A percentile compares a stretch with the other conserved stretches of the same genome.
phyloP scores from a whole-genome alignment of 1,140 invertebrate species.

The Plectus sambesii region DNA sequence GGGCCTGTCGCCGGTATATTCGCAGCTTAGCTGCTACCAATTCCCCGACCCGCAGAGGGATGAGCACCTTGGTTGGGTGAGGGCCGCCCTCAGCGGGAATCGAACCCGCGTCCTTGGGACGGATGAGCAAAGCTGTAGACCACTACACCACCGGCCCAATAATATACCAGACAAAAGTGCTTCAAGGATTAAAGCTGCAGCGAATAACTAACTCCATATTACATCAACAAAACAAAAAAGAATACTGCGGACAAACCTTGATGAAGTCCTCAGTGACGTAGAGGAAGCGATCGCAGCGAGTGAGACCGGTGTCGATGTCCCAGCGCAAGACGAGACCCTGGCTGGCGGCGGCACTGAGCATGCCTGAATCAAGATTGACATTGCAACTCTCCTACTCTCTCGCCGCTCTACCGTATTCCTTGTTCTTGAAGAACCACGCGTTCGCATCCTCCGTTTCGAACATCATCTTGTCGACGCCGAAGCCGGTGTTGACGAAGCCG shows the following conservation, averaged over 20 bases:
- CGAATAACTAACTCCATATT: too few species aligned
- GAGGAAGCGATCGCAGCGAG: slow-evolving; percentile 95
- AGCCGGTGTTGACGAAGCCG: slow-evolving; percentile 96
- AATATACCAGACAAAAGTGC: too few species aligned
- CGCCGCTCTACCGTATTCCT: slow-evolving; percentile 78
- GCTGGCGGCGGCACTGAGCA: slow-evolving; percentile 93
- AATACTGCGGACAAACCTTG: slow-evolving; percentile 58
- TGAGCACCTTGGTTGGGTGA: too few species aligned
- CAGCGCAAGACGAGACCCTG: slow-evolving; percentile 83
- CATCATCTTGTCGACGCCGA: slow-evolving; percentile 84
- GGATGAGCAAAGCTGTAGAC: too few species aligned
- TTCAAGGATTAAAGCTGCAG: too few species aligned
- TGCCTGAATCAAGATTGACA: slow-evolving; percentile 52
- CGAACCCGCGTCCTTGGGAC: too few species aligned
- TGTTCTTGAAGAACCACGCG: slow-evolving; percentile 98
- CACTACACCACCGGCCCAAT: too few species aligned
- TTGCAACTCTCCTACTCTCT: background rate
- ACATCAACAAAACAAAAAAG: too few species aligned
- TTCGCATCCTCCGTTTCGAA: slow-evolving; percentile 83
- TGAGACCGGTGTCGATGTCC: slow-evolving; percentile 96
- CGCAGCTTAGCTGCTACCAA: too few species aligned
- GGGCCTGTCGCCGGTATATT: too few species aligned
- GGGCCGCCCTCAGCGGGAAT: too few species aligned
- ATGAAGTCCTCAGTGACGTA: slow-evolving; percentile 89
- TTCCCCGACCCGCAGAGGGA: too few species aligned